Percentiles rank a stretch among this genome's conserved stretches.
These are phyloP conservation scores for Epicauta chinensis DNA, from an alignment of 1,140 invertebrate species.

Conservation along the genomic window DNA sequence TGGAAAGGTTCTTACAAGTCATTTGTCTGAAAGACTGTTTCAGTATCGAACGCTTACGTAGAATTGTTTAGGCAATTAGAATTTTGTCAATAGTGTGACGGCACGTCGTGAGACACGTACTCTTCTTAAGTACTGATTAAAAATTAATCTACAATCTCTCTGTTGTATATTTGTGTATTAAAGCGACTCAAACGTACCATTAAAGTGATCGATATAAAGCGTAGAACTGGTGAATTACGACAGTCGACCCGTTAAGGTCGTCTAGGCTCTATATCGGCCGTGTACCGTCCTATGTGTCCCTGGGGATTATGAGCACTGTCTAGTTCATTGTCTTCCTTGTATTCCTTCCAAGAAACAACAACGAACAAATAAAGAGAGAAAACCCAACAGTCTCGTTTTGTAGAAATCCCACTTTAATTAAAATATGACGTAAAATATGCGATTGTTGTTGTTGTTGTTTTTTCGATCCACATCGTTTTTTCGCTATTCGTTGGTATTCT, in stretches of 20 bases:
- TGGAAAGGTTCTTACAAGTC: too few species aligned
- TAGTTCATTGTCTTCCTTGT: slow-evolving; percentile 17
- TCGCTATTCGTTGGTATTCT: too few species aligned
- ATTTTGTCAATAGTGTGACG: too few species aligned
- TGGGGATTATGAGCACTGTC: slow-evolving; percentile 15
- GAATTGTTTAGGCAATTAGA: too few species aligned
- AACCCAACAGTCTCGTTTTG: slow-evolving; percentile 1
- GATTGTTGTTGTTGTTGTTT: slow-evolving; percentile 1
- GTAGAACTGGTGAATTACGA: slow-evolving; percentile 15
- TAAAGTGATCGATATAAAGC: slow-evolving; percentile 20
- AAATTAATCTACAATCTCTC: background rate
- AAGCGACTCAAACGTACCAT: slow-evolving; percentile 20
- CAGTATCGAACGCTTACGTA: too few species aligned
- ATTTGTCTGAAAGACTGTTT: too few species aligned
- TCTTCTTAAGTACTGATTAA: too few species aligned
- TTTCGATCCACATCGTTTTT: background rate
- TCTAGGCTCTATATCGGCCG: slow-evolving; percentile 15
- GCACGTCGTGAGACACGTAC: too few species aligned
- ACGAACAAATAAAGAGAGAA: too few species aligned
- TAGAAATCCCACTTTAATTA: slow-evolving; percentile 25
- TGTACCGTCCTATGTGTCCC: slow-evolving; percentile 17
- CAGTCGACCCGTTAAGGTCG: slow-evolving; percentile 12
- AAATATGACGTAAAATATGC: slow-evolving; percentile 27
- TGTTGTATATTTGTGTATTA: slow-evolving; percentile 14
- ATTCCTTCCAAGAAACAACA: slow-evolving; percentile 5